A percentile compares a stretch with the other conserved stretches of the same genome.
phyloP scores from a whole-genome alignment of 1,140 invertebrate genomes.

The Acromyrmex charruanus region DNA sequence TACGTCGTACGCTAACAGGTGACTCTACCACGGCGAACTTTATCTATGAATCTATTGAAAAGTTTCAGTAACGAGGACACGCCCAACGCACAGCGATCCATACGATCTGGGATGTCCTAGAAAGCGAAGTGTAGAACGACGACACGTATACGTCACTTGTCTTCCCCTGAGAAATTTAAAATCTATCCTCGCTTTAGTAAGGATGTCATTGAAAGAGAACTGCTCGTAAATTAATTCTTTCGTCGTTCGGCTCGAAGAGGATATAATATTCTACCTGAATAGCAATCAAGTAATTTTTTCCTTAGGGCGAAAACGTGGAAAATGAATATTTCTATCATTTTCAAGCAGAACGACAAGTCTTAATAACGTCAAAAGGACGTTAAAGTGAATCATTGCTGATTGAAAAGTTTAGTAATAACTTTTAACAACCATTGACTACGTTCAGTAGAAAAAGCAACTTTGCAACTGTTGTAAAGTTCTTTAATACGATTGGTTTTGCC shows the following conservation, averaged over 20 bases:
- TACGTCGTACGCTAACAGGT: slow-evolving; percentile 45
- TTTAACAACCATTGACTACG: too few species aligned
- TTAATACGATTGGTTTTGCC: too few species aligned
- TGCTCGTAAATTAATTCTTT: background rate
- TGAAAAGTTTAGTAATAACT: too few species aligned
- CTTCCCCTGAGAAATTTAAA: background rate
- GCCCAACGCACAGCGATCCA: slow-evolving; percentile 11
- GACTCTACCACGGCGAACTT: slow-evolving; percentile 31
- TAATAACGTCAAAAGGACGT: too few species aligned
- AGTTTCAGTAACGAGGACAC: slow-evolving; percentile 51
- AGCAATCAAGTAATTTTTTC: too few species aligned
- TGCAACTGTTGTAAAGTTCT: too few species aligned
- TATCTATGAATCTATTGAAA: slow-evolving; percentile 52
- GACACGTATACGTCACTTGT: background rate
- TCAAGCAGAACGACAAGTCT: too few species aligned
- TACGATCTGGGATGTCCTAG: slow-evolving; percentile 23
- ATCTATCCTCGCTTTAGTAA: background rate
- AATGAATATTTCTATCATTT: too few species aligned
- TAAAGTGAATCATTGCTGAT: too few species aligned
- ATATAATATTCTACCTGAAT: too few species aligned
- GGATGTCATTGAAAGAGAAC: background rate
- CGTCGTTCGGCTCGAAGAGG: background rate
- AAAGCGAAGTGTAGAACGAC: slow-evolving; percentile 35
- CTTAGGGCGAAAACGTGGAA: too few species aligned
- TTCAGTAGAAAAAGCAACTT: too few species aligned